These are phyloP conservation scores for Andrena dorsata DNA, from an alignment of 2,888 invertebrate genomes.

Conservation along the genomic window DNA sequence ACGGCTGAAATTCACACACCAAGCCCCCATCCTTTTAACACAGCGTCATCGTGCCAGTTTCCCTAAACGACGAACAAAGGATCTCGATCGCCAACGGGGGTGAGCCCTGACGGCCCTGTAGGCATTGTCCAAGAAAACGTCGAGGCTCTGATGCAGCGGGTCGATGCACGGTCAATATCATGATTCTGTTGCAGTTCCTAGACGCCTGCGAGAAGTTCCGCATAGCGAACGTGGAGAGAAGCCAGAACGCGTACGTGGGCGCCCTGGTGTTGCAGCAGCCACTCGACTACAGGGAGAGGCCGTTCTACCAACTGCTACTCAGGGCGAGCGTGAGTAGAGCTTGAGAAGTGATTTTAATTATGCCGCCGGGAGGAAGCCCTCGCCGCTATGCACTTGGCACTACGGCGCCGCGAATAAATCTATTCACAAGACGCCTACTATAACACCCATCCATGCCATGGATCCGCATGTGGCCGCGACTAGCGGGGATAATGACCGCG, in stretches of 20 bases:
- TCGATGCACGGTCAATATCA: constrained; percentile 10
- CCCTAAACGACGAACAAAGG: constrained; percentile 1
- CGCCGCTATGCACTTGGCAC: not conserved
- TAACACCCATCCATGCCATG: constrained; percentile 17
- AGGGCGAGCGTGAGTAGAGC: constrained; percentile 89
- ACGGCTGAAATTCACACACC: not conserved
- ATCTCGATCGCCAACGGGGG: not conserved
- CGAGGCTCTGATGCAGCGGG: not conserved
- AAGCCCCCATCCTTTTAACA: too few species aligned
- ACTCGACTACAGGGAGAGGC: constrained; percentile 92
- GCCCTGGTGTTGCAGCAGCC: constrained; percentile 89
- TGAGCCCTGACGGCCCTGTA: not conserved
- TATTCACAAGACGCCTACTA: constrained; percentile 24
- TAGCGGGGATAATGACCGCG: too few species aligned
- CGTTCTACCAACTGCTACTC: constrained; percentile 91
- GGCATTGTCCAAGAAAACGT: not conserved
- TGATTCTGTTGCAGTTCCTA: constrained; percentile 87
- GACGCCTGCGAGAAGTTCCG: constrained; percentile 91
- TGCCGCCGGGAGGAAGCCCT: constrained; percentile 4
- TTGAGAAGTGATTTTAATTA: constrained; percentile 73
- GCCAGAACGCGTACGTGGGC: constrained; percentile 90
- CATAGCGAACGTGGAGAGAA: constrained; percentile 88
- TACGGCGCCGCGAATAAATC: constrained; percentile 26
- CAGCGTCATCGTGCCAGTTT: not conserved
- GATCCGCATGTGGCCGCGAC: constrained; percentile 17